Conservation (phyloP, 2,113 vertebrate genomes). For the Tangachromis dhanisi region DNA sequence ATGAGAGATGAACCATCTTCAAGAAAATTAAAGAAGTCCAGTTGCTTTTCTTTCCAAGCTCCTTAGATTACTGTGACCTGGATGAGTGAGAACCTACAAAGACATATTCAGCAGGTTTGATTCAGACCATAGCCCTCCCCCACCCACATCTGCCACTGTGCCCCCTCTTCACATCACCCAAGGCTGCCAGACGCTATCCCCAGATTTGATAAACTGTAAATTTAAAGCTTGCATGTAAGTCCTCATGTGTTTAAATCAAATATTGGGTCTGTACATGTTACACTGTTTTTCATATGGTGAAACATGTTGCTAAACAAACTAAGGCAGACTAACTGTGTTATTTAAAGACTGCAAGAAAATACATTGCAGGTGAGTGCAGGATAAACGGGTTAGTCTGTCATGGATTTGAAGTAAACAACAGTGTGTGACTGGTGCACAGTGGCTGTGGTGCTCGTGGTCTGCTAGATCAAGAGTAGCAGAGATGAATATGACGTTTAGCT, state of each 20-base stretch:
- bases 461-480: neutral
- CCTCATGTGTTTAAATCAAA: neutral
- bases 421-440: neutral
- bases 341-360: neutral
- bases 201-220: neutral
- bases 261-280: neutral
- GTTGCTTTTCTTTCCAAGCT: neutral
- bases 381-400: neutral
- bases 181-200: neutral
- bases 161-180: neutral
- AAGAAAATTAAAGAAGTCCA: neutral
- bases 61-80: neutral
- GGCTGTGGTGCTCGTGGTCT: neutral
- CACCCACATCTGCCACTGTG: neutral
- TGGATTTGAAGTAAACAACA: neutral
- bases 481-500: neutral
- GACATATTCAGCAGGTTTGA: neutral
- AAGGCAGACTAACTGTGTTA: neutral
- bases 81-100: neutral
- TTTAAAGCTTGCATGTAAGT: neutral
- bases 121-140: neutral
- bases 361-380: neutral
- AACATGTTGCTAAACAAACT: neutral
- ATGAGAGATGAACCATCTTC: neutral
- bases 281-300: neutral